Evolutionary conservation across 2,113 vertebrate genomes (phyloP).

Genomic region (Seriola rivoliana): DNA sequence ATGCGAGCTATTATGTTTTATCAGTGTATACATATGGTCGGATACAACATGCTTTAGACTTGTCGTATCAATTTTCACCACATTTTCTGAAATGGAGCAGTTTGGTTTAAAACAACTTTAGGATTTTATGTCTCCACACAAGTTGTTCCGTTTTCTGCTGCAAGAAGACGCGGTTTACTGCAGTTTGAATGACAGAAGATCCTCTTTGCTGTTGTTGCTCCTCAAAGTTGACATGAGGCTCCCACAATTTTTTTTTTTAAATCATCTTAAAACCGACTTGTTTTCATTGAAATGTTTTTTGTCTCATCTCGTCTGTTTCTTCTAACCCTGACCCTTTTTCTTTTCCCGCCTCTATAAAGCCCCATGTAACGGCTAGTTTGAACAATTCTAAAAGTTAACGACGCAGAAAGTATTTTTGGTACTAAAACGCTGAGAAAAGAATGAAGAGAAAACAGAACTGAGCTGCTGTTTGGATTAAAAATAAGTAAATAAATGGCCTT

Average conservation of each 20-base stretch:
- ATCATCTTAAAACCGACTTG: background rate
- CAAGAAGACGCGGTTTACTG: background rate
- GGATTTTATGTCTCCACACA: background rate
- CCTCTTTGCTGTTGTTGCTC: background rate
- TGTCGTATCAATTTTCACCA: background rate
- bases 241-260: background rate
- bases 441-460: background rate
- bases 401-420: background rate
- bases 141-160: background rate
- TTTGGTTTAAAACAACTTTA: background rate
- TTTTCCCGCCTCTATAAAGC: background rate
- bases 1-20: conserved; percentile 4
- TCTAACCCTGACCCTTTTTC: too few species aligned
- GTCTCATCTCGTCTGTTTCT: background rate
- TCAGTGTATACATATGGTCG: background rate
- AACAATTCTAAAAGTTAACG: background rate
- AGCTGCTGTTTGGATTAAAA: background rate
- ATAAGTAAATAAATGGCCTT: too few species aligned
- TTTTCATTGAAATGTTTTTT: background rate
- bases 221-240: background rate
- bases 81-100: background rate
- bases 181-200: background rate
- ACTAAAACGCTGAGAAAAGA: background rate
- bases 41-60: background rate
- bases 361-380: background rate